These are phyloP conservation scores for Peromyscus polionotus DNA, from an alignment of 2,113 vertebrate genomes.

Conservation along the genomic window DNA sequence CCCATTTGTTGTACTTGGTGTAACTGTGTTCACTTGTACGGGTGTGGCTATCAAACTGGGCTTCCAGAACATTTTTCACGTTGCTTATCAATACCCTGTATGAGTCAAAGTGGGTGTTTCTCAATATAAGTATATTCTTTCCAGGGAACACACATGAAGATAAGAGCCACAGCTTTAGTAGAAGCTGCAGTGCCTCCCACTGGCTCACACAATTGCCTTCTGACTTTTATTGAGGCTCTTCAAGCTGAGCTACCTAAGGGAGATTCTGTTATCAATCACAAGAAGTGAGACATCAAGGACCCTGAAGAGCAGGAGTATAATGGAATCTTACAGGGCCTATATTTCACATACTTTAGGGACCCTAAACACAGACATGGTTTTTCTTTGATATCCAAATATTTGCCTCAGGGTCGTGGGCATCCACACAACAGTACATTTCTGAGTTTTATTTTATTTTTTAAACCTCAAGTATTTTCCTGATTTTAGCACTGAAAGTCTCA, in stretches of 20 bases:
- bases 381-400: neutral
- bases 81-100: conserved; percentile 81
- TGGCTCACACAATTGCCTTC: neutral
- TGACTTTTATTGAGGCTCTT: neutral
- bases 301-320: too few relatives aligned
- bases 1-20: conserved; percentile 96
- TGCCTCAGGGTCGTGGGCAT: neutral
- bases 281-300: neutral
- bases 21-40: conserved; percentile 89
- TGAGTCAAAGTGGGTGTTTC: conserved; percentile 80
- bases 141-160: neutral
- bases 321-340: neutral
- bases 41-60: conserved; percentile 88
- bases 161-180: neutral
- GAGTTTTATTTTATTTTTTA: neutral
- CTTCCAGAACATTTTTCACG: conserved; percentile 88
- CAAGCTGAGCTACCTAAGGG: neutral
- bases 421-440: neutral
- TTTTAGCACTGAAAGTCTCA: neutral
- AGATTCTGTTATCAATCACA: neutral
- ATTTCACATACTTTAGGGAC: neutral
- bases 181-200: neutral
- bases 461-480: neutral
- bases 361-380: neutral
- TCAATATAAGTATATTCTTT: neutral